These are phyloP conservation scores for Lepidurus couesii DNA, from an alignment of 1,140 invertebrate genomes.

Conservation along the genomic window DNA sequence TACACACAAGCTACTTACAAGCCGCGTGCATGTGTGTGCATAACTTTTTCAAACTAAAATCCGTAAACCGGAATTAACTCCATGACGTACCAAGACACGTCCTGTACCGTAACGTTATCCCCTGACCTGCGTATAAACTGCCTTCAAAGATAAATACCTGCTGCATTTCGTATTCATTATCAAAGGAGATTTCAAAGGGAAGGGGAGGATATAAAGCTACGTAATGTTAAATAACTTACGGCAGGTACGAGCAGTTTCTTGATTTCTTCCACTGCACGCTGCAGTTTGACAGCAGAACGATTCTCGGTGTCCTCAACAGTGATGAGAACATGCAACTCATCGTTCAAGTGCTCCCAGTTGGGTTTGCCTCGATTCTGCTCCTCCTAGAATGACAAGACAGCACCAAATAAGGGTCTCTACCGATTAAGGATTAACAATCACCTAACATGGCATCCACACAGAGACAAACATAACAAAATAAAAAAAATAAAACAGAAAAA, in stretches of 20 bases:
- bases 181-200: neutral
- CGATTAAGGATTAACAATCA: neutral
- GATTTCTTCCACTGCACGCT: conserved; percentile 93
- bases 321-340: conserved; percentile 96
- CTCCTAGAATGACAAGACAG: conserved; percentile 60
- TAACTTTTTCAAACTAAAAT: no score
- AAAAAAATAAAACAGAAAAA: no score
- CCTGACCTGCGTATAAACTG: no score
- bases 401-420: neutral
- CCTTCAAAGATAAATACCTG: no score
- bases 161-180: no score
- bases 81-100: no score
- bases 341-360: conserved; percentile 99
- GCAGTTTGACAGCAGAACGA: conserved; percentile 86
- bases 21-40: no score
- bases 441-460: conserved; percentile 7
- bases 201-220: neutral
- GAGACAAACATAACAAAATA: neutral
- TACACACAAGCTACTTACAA: no score
- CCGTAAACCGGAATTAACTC: no score
- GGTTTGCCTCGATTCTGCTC: conserved; percentile 97
- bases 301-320: conserved; percentile 98
- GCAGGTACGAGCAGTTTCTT: conserved; percentile 91
- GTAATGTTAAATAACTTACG: conserved; percentile 30
- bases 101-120: no score